phyloP scores from a whole-genome alignment of 2,797 vertebrate genomes.

The Gallinago solitaria region DNA sequence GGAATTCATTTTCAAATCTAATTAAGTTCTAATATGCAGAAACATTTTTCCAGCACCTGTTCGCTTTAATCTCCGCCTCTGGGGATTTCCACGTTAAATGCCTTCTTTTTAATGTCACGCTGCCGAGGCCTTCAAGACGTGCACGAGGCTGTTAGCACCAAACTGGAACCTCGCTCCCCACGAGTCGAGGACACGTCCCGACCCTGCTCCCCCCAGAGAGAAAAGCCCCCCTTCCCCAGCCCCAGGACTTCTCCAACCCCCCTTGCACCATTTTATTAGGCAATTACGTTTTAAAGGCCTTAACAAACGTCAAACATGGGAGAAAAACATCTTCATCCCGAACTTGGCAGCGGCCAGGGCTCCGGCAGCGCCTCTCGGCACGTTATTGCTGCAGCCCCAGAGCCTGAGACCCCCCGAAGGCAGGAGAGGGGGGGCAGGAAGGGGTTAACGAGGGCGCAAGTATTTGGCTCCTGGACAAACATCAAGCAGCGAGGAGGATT shows the following conservation, averaged over 20 bases:
- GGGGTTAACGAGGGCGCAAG: background rate
- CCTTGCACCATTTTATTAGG: background rate
- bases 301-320: background rate
- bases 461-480: background rate
- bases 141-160: background rate
- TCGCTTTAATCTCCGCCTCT: constrained; percentile 64
- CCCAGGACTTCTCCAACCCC: background rate
- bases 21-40: constrained; percentile 75
- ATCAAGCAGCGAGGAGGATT: background rate
- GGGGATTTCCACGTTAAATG: constrained; percentile 66
- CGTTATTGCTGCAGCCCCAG: background rate
- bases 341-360: background rate
- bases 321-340: background rate
- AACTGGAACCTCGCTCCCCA: background rate
- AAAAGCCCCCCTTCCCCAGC: background rate
- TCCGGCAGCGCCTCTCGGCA: background rate
- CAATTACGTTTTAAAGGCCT: constrained; percentile 8
- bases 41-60: constrained; percentile 75
- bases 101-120: constrained; percentile 18
- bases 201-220: background rate
- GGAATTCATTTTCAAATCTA: constrained; percentile 75
- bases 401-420: background rate
- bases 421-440: background rate
- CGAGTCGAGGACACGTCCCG: background rate
- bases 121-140: background rate